These are phyloP conservation scores for Ophion slaviceki DNA, from an alignment of 2,888 invertebrate species.

Conservation along the genomic window DNA sequence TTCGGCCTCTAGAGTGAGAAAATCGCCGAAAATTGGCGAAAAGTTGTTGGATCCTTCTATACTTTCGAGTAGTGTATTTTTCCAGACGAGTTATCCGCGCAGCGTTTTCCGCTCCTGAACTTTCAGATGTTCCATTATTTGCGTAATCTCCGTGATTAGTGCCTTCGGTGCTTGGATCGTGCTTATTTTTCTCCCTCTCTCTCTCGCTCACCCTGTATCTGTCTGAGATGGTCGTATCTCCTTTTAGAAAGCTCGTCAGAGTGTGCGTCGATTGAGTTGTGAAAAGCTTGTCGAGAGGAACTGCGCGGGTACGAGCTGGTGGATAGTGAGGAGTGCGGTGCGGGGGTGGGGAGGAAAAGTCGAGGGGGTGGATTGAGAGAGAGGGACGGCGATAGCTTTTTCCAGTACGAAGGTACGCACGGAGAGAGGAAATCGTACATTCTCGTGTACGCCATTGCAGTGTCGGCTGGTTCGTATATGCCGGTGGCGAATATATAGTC, in stretches of 20 bases:
- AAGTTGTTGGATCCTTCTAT: too few relatives aligned
- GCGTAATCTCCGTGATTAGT: too few relatives aligned
- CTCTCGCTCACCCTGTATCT: conserved; percentile 9
- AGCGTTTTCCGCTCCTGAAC: too few relatives aligned
- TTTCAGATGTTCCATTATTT: too few relatives aligned
- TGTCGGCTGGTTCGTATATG: conserved; percentile 30
- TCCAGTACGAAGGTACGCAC: background rate
- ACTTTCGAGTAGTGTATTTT: too few relatives aligned
- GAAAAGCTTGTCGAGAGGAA: conserved; percentile 8
- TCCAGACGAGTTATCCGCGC: too few relatives aligned
- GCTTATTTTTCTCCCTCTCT: conserved; percentile 8
- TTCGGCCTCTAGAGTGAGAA: too few relatives aligned
- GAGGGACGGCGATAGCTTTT: background rate
- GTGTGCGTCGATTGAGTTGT: conserved; percentile 44
- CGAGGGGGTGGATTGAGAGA: background rate
- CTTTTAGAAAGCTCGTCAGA: conserved; percentile 34
- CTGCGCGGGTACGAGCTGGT: conserved; percentile 19
- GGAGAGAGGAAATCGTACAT: conserved; percentile 38
- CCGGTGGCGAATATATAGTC: conserved; percentile 8
- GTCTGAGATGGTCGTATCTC: conserved; percentile 4
- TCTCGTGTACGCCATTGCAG: conserved; percentile 31
- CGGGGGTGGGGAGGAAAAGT: background rate
- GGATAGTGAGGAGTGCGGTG: too few relatives aligned
- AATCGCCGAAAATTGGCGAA: too few relatives aligned
- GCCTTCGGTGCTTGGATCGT: background rate